Conservation (phyloP, 2,113 vertebrate genomes). For the Myotis davidii region DNA sequence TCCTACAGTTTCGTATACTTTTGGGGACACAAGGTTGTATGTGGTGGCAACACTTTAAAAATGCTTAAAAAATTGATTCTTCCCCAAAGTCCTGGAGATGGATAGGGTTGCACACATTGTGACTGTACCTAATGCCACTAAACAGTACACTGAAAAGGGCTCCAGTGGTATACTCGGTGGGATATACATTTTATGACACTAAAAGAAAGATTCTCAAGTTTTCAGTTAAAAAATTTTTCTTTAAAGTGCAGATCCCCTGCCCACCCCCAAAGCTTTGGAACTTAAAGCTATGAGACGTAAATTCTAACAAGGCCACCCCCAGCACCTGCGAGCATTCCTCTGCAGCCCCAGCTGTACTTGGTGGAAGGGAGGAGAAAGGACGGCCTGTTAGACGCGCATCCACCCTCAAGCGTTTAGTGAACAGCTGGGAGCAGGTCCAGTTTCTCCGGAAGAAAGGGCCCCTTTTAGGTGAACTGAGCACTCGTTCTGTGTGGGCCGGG, state of each 20-base stretch:
- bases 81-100: not conserved
- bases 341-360: not conserved
- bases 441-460: not conserved
- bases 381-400: not conserved
- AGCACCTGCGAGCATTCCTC: no score
- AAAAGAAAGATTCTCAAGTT: not conserved
- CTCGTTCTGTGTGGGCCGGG: not conserved
- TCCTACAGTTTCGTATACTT: not conserved
- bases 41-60: not conserved
- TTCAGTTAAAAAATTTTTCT: not conserved
- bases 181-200: not conserved
- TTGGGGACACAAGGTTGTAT: not conserved
- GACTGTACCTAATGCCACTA: not conserved
- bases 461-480: not conserved
- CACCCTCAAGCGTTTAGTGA: no score
- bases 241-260: not conserved
- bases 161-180: not conserved
- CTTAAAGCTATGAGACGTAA: not conserved
- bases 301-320: not conserved
- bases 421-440: not conserved
- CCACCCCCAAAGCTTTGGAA: not conserved
- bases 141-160: not conserved
- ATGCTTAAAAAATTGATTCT: not conserved
- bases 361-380: not conserved
- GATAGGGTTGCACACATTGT: no score